Base-by-base conservation (phyloP, 2,113 vertebrate species). In the Microtus pennsylvanicus region DNA sequence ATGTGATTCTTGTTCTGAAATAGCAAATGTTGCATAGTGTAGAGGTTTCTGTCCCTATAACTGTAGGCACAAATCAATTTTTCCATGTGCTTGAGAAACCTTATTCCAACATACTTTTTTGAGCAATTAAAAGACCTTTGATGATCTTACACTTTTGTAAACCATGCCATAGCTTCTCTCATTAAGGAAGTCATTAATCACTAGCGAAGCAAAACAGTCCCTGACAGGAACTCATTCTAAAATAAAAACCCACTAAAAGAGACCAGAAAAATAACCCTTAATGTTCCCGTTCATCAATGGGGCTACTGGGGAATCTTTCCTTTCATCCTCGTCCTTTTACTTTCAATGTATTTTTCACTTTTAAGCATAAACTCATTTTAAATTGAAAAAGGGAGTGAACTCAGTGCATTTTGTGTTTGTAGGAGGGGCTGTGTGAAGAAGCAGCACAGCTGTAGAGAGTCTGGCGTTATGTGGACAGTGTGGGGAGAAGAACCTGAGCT, bases 1-100 rank as follows among this genome's bases (percentile, higher is more conserved):
- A 17, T 5, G 88, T 38, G 35, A 86, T 82, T 96, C 69, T 87
- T 90, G 30, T 50, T 52, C 55, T 80, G 94, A 96, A 94, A 92
- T 87, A 58, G 90, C 47, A 76, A 74, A 85, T 88, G 88, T 78
- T 92, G 22, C 89, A 30, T 21, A 77, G 4, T 50, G 28, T 22
- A 74, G n/a, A 93, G 45, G 13, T 76, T 96, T 93, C 17, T 83
- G 38, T 28, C 26, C 78, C 85, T n/a, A 16, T 63, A 89, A 85
- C 6, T 45, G 1, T 74, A 22, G 65, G 4, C 67, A 87, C 72
- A 87, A 90, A 76, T 12, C 28, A 70, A 22, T 65, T 94, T 86
- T 69, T 86, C 83, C 63, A 47, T 52, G 16, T 47, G 45, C 86
- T 33, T 95, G 42, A 82, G 72, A 93, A 94, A 67, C 72, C 22